These are phyloP conservation scores for Hipposideros larvatus DNA, from an alignment of 2,797 vertebrate species.

Conservation along the genomic window DNA sequence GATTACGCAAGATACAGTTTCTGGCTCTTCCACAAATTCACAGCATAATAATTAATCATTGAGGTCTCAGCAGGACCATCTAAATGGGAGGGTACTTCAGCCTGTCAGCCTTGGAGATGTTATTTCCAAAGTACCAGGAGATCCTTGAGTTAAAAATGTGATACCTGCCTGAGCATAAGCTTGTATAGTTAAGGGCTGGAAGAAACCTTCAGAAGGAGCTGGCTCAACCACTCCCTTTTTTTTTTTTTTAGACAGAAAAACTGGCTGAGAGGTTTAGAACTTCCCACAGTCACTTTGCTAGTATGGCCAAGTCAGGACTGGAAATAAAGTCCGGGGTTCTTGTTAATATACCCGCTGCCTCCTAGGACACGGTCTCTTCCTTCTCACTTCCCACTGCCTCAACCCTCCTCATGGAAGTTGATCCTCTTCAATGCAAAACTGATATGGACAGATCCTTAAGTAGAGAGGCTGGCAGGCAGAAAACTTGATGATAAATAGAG, in stretches of 20 bases:
- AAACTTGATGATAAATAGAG: slow-evolving; percentile 56
- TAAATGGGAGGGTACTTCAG: background rate
- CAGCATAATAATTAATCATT: background rate
- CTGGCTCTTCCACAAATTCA: background rate
- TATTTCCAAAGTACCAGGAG: background rate
- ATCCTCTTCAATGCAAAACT: background rate
- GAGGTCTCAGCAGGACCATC: background rate
- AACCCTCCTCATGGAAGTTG: background rate
- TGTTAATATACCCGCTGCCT: background rate
- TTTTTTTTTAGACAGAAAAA: background rate
- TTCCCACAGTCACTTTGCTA: background rate
- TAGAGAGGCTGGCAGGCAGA: slow-evolving; percentile 44
- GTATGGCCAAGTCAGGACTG: background rate
- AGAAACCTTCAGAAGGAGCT: background rate
- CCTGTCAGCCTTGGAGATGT: background rate
- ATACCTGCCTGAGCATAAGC: background rate
- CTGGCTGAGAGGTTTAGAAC: background rate
- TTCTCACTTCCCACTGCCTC: slow-evolving; percentile 20
- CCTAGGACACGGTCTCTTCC: background rate
- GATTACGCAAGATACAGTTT: background rate
- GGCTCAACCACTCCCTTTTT: background rate
- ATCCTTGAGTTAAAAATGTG: background rate
- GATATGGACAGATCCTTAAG: background rate
- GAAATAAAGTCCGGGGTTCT: background rate
- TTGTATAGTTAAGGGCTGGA: background rate